Base-by-base conservation (phyloP, 2,888 invertebrate species). In the Drosophila siamana region DNA sequence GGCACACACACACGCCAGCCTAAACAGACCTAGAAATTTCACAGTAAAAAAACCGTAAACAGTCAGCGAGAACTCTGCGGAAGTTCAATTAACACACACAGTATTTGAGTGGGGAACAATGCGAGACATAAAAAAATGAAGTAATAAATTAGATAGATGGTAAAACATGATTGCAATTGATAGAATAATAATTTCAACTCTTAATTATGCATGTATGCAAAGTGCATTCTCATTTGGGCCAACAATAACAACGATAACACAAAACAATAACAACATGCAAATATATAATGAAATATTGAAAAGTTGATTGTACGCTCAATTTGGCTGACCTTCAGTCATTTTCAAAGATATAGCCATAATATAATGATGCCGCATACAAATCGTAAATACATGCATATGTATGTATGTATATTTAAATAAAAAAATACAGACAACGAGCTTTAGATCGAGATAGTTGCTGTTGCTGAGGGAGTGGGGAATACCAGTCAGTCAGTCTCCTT, bases 271-370 rank as follows among this genome's bases (percentile, higher is more conserved):
- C 52, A 50, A 59, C 24, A 57, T 60, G 54, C 63, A 71, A 69
- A 65, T 65, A 55, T 73, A 63, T 71, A 73, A 73, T 78, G 59
- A 71, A 69, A 82, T 74, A 64, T 65, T 70, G 71, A 82, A 69
- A 80, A 80, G 86, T 87, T 87, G 78, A 87, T 86, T 86, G 89
- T 80, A 84, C 89, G 75, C 75, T 89, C 74, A 82, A 69, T 82
- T 76, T 57, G 69, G 47, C 66, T 88, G 87, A 86, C 87, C 87
- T 88, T 88, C 88, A 82, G 84, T 73, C 43, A 72, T 70, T 84
- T 81, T 72, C 50, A 67, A 78, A 82, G 74, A 88, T 82, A 87
- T 84, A 74, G 66, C 64, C 73, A 60, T 55, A 74, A 55, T 62
- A 67, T 70, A 74, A 69, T 55, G 19, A 69, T 55, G 19, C 41